Conservation (phyloP, 2,888 invertebrate genomes). For the Gisinianus flammeolus region DNA sequence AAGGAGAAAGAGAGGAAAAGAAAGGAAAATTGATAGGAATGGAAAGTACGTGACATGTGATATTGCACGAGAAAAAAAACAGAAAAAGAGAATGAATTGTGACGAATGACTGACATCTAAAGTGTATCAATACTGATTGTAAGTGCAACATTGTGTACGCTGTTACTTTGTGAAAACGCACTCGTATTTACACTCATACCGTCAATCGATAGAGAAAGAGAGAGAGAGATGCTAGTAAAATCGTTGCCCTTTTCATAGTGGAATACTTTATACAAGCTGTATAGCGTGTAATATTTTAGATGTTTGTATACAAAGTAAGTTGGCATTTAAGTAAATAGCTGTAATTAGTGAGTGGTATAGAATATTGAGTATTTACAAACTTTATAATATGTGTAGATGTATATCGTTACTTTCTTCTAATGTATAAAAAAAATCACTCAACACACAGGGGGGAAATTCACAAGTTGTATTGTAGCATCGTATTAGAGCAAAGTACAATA, state of each 20-base stretch:
- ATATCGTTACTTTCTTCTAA: no score
- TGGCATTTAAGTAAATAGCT: no score
- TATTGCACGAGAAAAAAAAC: background rate
- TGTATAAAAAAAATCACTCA: background rate
- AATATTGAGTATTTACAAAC: no score
- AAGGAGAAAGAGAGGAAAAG: conserved; percentile 9
- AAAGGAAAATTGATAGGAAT: conserved; percentile 12
- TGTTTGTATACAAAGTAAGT: no score
- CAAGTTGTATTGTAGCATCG: background rate
- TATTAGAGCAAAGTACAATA: background rate
- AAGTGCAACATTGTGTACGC: background rate
- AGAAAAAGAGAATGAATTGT: conserved; percentile 20
- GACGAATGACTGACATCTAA: conserved; percentile 32
- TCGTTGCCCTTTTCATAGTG: no score
- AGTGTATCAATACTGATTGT: conserved; percentile 19
- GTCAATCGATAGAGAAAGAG: no score
- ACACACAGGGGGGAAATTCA: background rate
- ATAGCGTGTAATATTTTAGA: no score
- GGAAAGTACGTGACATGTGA: conserved; percentile 17
- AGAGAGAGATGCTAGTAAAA: background rate
- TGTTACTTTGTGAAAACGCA: no score
- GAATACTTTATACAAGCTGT: no score
- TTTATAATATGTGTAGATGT: no score
- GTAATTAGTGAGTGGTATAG: background rate
- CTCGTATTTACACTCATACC: no score